Conservation (phyloP, 2,113 vertebrate species). For the Oreocharis arfaki region DNA sequence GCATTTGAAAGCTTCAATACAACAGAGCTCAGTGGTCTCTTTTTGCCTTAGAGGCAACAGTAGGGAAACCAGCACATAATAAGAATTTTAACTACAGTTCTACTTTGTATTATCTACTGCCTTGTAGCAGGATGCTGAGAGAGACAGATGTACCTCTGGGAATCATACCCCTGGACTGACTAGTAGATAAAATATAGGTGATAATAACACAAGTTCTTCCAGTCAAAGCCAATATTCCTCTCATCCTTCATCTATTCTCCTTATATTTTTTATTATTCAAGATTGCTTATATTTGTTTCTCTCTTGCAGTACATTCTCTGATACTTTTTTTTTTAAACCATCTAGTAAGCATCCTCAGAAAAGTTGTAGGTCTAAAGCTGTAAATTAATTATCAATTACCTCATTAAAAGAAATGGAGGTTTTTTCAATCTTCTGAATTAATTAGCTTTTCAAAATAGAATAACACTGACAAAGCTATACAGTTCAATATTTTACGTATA, state of each 20-base stretch:
- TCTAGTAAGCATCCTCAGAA: neutral
- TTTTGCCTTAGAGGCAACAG: constrained; percentile 33
- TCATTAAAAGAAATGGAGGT: neutral
- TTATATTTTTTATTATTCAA: neutral
- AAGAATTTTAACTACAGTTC: constrained; percentile 36
- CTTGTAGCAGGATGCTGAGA: neutral
- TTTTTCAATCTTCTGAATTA: neutral
- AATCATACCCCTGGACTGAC: neutral
- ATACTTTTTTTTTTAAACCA: neutral
- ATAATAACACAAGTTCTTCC: neutral
- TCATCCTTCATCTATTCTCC: neutral
- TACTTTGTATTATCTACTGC: constrained; percentile 4
- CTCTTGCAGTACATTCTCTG: neutral
- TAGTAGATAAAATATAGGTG: neutral
- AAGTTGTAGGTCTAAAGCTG: neutral
- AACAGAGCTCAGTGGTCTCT: neutral
- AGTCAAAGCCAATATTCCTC: neutral
- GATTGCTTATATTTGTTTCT: neutral
- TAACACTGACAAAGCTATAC: neutral
- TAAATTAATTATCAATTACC: neutral
- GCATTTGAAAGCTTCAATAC: constrained; percentile 30
- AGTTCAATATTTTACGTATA: neutral
- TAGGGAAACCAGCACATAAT: neutral
- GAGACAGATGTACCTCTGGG: neutral
- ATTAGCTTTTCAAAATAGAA: neutral